Conservation (phyloP, 2,888 invertebrate species). For the Hyposoter dolosus region DNA sequence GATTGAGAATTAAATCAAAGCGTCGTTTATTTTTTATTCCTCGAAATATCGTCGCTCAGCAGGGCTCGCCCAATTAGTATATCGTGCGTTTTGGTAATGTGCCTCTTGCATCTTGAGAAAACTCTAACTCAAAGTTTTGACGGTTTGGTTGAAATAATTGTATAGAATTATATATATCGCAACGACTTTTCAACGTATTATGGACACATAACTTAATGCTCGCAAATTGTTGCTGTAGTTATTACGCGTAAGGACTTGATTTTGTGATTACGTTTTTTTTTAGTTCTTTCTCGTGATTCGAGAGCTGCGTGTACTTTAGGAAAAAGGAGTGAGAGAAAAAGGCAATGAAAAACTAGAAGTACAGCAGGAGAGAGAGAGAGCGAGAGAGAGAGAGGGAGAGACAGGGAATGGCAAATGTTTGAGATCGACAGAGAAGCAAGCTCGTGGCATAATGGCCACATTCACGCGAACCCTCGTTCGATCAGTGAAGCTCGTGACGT, state of each 20-base stretch:
- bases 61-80: not conserved
- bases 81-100: not conserved
- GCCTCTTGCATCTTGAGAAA: not conserved
- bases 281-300: not conserved
- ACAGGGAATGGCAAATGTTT: not conserved
- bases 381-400: not conserved
- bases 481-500: slow-evolving; percentile 70
- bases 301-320: slow-evolving; percentile 18
- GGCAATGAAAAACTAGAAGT: not conserved
- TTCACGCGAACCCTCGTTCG: slow-evolving; percentile 72
- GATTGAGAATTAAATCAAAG: no score
- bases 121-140: not conserved
- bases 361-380: not conserved
- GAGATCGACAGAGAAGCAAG: slow-evolving; percentile 18
- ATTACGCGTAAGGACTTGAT: slow-evolving; percentile 8
- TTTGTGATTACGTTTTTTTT: not conserved
- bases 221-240: slow-evolving; percentile 23
- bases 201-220: slow-evolving; percentile 12
- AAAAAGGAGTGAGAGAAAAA: not conserved
- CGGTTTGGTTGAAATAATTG: not conserved
- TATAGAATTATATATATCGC: not conserved
- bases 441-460: slow-evolving; percentile 67
- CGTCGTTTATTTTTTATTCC: not conserved
- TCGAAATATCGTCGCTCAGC: not conserved
- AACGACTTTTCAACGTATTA: slow-evolving; percentile 12